Percentiles rank a stretch among this genome's conserved stretches.
Evolutionary conservation across 2,888 invertebrate species (phyloP).

Genomic region (Rhagonycha lutea): DNA sequence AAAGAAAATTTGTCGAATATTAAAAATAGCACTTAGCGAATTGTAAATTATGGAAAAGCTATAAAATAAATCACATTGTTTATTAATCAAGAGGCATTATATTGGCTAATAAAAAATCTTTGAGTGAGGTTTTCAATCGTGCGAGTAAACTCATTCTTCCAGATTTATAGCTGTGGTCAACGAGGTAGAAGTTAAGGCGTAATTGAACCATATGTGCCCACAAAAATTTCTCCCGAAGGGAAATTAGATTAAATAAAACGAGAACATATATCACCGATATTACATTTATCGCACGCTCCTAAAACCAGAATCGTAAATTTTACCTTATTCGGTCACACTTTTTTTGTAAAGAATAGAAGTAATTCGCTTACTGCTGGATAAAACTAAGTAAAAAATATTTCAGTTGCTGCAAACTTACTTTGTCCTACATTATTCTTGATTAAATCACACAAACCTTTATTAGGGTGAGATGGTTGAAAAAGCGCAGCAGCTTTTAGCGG

Average conservation of each 20-base stretch:
- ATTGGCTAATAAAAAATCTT: constrained; percentile 11
- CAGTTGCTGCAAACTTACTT: constrained; percentile 19
- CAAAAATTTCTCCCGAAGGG: constrained; percentile 31
- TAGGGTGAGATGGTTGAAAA: constrained; percentile 20
- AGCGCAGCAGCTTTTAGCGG: constrained; percentile 28
- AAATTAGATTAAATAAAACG: constrained; percentile 31
- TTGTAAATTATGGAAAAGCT: not conserved
- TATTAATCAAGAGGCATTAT: constrained; percentile 1
- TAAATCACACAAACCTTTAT: constrained; percentile 40
- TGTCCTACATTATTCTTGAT: constrained; percentile 36
- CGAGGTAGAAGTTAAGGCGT: constrained; percentile 45
- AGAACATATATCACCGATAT: constrained; percentile 29
- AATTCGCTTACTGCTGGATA: constrained; percentile 18
- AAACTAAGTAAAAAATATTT: constrained; percentile 24
- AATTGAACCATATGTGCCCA: constrained; percentile 46
- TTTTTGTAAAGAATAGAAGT: constrained; percentile 21
- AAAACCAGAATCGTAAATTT: constrained; percentile 26
- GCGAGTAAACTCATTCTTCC: constrained; percentile 26
- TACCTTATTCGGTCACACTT: constrained; percentile 14
- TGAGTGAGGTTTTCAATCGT: constrained; percentile 13
- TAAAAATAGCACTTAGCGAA: not conserved
- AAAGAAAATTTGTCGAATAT: not conserved
- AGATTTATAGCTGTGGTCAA: constrained; percentile 42
- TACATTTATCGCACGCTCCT: constrained; percentile 24
- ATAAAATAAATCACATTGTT: constrained; percentile 1